Conservation (phyloP, 2,888 invertebrate genomes). For the Xiphydria camelus region DNA sequence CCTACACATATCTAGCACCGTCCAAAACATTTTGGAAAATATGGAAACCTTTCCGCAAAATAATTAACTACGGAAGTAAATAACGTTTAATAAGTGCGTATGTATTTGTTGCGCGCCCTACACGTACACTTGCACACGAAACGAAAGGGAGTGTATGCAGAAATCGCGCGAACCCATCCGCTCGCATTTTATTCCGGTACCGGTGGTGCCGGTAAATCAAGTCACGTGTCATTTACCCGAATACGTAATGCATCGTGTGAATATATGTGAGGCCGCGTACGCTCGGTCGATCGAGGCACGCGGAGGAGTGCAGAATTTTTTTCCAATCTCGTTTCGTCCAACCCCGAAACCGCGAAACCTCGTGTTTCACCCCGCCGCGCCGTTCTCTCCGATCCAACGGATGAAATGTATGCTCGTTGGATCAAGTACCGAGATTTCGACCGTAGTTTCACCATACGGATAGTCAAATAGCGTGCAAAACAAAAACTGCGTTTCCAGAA, state of each 20-base stretch:
- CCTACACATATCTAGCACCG: too few relatives aligned
- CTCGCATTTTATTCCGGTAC: constrained; percentile 44
- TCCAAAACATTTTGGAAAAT: too few relatives aligned
- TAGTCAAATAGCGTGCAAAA: too few relatives aligned
- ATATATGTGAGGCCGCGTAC: constrained; percentile 38
- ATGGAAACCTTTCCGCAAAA: too few relatives aligned
- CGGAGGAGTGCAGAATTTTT: constrained; percentile 34
- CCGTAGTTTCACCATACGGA: too few relatives aligned
- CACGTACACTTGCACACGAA: too few relatives aligned
- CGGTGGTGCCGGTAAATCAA: constrained; percentile 50
- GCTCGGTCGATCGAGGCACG: constrained; percentile 32
- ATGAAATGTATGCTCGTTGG: constrained; percentile 46
- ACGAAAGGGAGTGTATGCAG: constrained; percentile 39
- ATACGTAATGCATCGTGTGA: constrained; percentile 52
- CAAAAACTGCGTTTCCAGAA: too few relatives aligned
- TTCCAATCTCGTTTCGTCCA: constrained; percentile 9
- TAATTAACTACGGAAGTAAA: too few relatives aligned
- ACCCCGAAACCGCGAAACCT: constrained; percentile 42
- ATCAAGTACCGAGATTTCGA: too few relatives aligned
- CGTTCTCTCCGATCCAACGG: constrained; percentile 44
- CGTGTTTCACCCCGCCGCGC: constrained; percentile 49
- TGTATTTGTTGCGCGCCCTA: too few relatives aligned
- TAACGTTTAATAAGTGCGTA: too few relatives aligned
- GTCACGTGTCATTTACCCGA: constrained; percentile 54
- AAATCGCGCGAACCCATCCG: constrained; percentile 47